Conservation (phyloP, 2,888 invertebrate genomes). For the Ischnus inquisitorius region DNA sequence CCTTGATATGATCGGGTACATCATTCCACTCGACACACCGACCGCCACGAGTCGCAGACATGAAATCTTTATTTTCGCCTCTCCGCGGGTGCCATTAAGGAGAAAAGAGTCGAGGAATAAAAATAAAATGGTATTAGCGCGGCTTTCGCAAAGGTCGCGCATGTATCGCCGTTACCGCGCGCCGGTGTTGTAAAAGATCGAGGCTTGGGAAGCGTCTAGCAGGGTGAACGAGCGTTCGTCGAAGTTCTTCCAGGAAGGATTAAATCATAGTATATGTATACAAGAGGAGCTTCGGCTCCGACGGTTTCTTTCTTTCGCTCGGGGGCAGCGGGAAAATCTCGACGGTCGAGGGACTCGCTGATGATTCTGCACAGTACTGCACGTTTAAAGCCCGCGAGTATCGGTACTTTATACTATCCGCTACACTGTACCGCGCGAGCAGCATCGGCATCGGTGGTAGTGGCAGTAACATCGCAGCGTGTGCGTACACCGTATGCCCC, state of each 20-base stretch:
- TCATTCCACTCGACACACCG: background rate
- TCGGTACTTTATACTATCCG: slow-evolving; percentile 66
- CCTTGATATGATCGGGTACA: background rate
- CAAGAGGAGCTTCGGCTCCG: slow-evolving; percentile 18
- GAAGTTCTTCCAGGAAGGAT: slow-evolving; percentile 56
- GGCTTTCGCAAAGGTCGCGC: slow-evolving; percentile 41
- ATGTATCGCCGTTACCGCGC: background rate
- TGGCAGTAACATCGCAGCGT: slow-evolving; percentile 31
- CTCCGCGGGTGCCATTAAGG: background rate
- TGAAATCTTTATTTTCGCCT: background rate
- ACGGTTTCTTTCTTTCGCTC: slow-evolving; percentile 34
- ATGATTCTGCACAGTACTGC: slow-evolving; percentile 10
- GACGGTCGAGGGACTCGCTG: background rate
- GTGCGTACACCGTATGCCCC: background rate
- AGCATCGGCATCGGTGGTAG: background rate
- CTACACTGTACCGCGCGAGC: slow-evolving; percentile 13
- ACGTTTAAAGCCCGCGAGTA: slow-evolving; percentile 32
- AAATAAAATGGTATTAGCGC: background rate
- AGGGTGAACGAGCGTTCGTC: slow-evolving; percentile 10
- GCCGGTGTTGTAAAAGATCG: background rate
- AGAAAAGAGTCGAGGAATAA: slow-evolving; percentile 13
- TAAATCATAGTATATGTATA: slow-evolving; percentile 48
- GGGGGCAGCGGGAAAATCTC: slow-evolving; percentile 33
- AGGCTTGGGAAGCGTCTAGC: slow-evolving; percentile 26
- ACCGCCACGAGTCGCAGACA: background rate